phyloP scores from a whole-genome alignment of 2,888 invertebrate genomes.

The Catocala nupta region DNA sequence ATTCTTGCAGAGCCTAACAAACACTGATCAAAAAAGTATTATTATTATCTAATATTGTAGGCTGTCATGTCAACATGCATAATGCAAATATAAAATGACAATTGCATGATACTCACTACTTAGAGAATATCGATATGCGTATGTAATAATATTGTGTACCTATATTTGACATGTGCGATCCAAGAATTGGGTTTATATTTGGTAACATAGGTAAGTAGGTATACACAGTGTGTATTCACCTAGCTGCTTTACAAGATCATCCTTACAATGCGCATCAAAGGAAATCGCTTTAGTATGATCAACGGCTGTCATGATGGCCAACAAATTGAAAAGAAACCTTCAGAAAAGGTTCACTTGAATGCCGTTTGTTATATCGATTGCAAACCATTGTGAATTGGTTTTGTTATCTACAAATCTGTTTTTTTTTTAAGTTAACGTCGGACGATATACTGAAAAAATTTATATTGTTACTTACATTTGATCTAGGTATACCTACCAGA shows the following conservation, averaged over 20 bases:
- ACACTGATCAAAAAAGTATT: too few species aligned
- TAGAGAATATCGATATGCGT: too few species aligned
- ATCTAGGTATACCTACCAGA: too few species aligned
- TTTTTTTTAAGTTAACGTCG: conserved; percentile 6
- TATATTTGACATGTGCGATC: too few species aligned
- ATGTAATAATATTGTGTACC: too few species aligned
- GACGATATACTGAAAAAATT: too few species aligned
- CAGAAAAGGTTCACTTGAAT: conserved; percentile 39
- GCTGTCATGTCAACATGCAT: too few species aligned
- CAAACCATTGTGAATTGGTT: conserved; percentile 25
- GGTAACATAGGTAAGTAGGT: not conserved
- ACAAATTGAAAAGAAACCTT: conserved; percentile 42
- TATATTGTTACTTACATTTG: too few species aligned
- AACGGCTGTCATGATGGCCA: conserved; percentile 34
- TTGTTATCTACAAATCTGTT: conserved; percentile 31
- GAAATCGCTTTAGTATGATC: conserved; percentile 37
- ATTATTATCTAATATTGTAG: too few species aligned
- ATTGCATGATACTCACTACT: conserved; percentile 19
- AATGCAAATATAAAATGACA: not conserved
- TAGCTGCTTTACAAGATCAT: conserved; percentile 18
- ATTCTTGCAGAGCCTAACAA: conserved; percentile 18
- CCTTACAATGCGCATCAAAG: conserved; percentile 29
- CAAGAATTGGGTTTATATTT: too few species aligned
- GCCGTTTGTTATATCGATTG: conserved; percentile 39
- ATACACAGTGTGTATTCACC: not conserved